These are phyloP conservation scores for Crotophaga sulcirostris DNA, from an alignment of 2,113 vertebrate genomes.

Conservation along the genomic window DNA sequence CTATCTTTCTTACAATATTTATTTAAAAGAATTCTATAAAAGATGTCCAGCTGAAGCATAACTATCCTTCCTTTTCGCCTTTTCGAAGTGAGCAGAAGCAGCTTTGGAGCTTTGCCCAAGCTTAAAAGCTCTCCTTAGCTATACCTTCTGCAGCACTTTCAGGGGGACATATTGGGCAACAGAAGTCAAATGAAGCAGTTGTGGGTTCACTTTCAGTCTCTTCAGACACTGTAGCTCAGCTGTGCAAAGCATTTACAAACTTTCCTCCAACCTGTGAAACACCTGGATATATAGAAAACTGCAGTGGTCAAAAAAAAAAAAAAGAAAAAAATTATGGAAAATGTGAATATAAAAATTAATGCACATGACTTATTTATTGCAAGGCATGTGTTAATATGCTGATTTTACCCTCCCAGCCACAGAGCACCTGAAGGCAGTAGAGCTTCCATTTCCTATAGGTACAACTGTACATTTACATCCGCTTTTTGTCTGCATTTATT, in stretches of 20 bases:
- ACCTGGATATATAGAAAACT: neutral
- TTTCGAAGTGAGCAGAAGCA: neutral
- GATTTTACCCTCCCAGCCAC: neutral
- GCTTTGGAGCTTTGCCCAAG: neutral
- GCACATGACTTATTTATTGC: neutral
- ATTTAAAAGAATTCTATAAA: neutral
- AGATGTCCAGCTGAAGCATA: neutral
- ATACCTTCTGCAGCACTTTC: neutral
- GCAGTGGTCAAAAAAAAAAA: neutral
- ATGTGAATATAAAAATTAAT: neutral
- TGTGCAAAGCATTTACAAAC: neutral
- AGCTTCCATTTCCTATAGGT: neutral
- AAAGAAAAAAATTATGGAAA: neutral
- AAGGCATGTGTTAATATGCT: neutral
- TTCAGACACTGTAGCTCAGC: neutral
- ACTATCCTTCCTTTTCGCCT: neutral
- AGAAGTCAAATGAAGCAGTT: neutral
- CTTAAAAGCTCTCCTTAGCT: neutral
- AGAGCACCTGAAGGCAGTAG: neutral
- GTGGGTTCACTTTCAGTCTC: neutral
- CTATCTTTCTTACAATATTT: neutral
- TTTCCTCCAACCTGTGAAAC: neutral
- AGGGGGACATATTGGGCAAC: neutral
- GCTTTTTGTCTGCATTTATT: neutral
- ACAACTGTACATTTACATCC: neutral